phyloP scores from a whole-genome alignment of 2,888 invertebrate genomes.

The Campoplex nolae region DNA sequence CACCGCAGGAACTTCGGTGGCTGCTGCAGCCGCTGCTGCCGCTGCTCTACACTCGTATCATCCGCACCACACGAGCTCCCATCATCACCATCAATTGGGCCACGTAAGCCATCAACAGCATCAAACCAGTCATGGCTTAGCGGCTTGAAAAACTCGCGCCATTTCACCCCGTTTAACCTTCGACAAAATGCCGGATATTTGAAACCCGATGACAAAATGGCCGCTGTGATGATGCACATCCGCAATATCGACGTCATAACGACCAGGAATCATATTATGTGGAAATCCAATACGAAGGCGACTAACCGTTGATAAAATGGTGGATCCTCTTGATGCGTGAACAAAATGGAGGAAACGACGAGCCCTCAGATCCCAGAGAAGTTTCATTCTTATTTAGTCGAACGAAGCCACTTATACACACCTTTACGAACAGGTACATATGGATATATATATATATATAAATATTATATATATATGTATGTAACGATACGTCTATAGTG shows the following conservation, averaged over 20 bases:
- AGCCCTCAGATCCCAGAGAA: slow-evolving; percentile 63
- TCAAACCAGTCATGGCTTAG: slow-evolving; percentile 82
- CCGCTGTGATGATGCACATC: neutral
- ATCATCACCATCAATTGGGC: slow-evolving; percentile 79
- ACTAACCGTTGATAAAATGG: neutral
- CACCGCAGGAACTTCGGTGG: slow-evolving; percentile 53
- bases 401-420: slow-evolving; percentile 47
- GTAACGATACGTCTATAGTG: slow-evolving; percentile 65
- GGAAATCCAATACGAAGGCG: neutral
- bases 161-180: neutral
- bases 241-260: neutral
- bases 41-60: slow-evolving; percentile 65
- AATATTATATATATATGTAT: slow-evolving; percentile 61
- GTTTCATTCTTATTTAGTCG: slow-evolving; percentile 47
- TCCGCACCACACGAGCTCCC: slow-evolving; percentile 72
- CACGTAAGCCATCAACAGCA: slow-evolving; percentile 81
- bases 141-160: slow-evolving; percentile 76
- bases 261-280: neutral
- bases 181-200: neutral
- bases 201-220: neutral
- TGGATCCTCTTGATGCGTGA: no score
- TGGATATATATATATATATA: slow-evolving; percentile 59
- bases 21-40: slow-evolving; percentile 67
- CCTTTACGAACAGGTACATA: slow-evolving; percentile 65
- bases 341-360: no score